Base-by-base conservation (phyloP, 1,140 invertebrate species). In the Artemia franciscana region DNA sequence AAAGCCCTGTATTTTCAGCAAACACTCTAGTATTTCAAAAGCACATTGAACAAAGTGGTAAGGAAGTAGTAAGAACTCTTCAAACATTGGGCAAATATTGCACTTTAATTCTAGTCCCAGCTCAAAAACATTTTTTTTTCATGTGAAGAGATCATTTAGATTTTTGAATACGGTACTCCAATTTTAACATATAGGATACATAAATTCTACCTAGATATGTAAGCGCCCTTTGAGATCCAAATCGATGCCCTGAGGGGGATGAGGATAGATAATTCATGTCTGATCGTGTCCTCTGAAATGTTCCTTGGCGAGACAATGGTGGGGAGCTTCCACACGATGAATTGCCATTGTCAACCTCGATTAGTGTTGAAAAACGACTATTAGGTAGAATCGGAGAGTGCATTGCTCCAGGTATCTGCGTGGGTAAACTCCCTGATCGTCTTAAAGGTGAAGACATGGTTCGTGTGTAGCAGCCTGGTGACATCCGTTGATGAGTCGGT, bases 401-500 rank as follows among this genome's bases (percentile, higher is more conserved):
- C 59, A 24, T 23, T 39, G 51, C 60, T 62, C 3, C 60, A 24
- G 25, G 57, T 21, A 26, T 21, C 5, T 23, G 21, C 62, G 57
- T 25, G 58, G 39, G 24, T 28, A 26, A 51, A 15, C 61, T 60
- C 56, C 63, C 61, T 59, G 24, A 63, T 21, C 15, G 60, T 60
- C 25, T 58, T 25, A 57, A 26, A 65, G 60, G 65, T 63, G 58
- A 66, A 62, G 61, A 67, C 26, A 59, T 63, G 63, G 57, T 65
- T 67, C 59, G 59, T 57, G 66, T 51, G 51, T 51, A 30, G 63
- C 61, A 60, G 18, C 26, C 5, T 59, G 39, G 39, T 12, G 39
- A 51, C 21, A 51, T 51, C 39, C 39, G 21, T 3, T 51, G 39
- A 51, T 51, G 84, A 26, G 85, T 84, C 0, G 82, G 80, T 56